Evolutionary conservation across 2,888 invertebrate genomes (phyloP).

Genomic region (Gymnosoma rotundatum): DNA sequence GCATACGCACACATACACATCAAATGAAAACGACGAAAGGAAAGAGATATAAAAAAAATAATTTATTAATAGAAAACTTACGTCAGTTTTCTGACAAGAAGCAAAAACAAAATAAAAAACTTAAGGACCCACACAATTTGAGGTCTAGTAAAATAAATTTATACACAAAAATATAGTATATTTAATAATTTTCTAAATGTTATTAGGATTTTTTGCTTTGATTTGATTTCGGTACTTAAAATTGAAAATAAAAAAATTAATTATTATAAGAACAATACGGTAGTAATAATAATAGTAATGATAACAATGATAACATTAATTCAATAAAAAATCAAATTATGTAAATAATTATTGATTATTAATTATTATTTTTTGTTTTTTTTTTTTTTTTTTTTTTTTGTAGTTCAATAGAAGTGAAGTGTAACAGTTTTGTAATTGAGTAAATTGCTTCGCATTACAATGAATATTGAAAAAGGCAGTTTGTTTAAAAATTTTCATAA

Average conservation of each 20-base stretch:
- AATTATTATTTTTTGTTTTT: not conserved
- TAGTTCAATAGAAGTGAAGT: constrained; percentile 70
- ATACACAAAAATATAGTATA: constrained; percentile 62
- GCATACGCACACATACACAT: constrained; percentile 2
- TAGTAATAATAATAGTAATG: constrained; percentile 46
- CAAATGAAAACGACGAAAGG: constrained; percentile 68
- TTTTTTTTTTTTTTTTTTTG: constrained; percentile 44
- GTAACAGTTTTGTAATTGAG: constrained; percentile 56
- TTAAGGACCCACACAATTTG: constrained; percentile 61
- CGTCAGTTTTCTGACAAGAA: not conserved
- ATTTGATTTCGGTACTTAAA: constrained; percentile 51
- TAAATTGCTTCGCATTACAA: constrained; percentile 79
- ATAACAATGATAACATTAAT: constrained; percentile 54
- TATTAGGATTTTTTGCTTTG: constrained; percentile 51
- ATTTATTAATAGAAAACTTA: constrained; percentile 55
- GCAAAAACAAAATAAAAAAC: constrained; percentile 55
- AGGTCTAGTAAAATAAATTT: constrained; percentile 62
- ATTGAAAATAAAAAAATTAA: constrained; percentile 40
- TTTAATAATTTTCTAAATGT: constrained; percentile 57
- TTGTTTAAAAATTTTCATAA: constrained; percentile 72
- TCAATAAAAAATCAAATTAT: constrained; percentile 55
- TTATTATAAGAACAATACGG: constrained; percentile 46
- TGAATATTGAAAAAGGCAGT: constrained; percentile 73
- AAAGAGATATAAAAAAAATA: constrained; percentile 57
- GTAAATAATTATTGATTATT: constrained; percentile 39